Base-by-base conservation (phyloP, 2,888 invertebrate genomes). In the Hylaea fasciaria region DNA sequence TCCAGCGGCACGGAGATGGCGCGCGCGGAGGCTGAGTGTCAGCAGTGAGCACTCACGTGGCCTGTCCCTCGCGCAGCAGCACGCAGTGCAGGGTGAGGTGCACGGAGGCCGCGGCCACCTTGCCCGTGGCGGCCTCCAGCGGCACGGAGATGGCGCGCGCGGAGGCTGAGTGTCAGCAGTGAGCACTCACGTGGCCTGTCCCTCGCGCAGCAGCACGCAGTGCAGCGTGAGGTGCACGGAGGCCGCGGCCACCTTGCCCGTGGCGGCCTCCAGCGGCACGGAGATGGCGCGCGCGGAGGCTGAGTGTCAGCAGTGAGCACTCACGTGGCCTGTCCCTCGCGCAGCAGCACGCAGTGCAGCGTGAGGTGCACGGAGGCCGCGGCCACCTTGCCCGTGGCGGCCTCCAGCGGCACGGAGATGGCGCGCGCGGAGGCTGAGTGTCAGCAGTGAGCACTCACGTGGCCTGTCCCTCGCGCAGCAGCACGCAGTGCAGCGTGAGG, bases 401-500 rank as follows among this genome's bases (percentile, higher is more conserved):
- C 96, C 80, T 97, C 97, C 65, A 99, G 93, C 45, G 93, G 93
- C 54, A 98, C 90, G 70, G 95, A 95, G 51, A 98, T 93, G 71
- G 95, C 94, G 3, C 28, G 3, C 28, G 28, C 28, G 28, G 28
- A 28, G 7, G 28, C 59, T n/a, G n/a, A n/a, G n/a, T n/a, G n/a
- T n/a, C n/a, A n/a, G 22, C 22, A 22, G 22, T 22, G 22, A 3
- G 22, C 22, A 28, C 14, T 28, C 13, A 14, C 29, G 54, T 39
- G n/a, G 98, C 98, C 93, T 98, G 98, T 70, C 98, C 98, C 90
- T 98, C 98, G 43, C 98, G 92, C 29, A 99, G 91, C 81, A 99
- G 95, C 28, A 98, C 97, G 10, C 37, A 98, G 53, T 98, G 98
- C 55, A 99, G 92, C 11, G 98, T 98, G 75, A 98, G 94, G 76